phyloP scores from a whole-genome alignment of 2,113 vertebrate genomes.

The Panthera uncia region DNA sequence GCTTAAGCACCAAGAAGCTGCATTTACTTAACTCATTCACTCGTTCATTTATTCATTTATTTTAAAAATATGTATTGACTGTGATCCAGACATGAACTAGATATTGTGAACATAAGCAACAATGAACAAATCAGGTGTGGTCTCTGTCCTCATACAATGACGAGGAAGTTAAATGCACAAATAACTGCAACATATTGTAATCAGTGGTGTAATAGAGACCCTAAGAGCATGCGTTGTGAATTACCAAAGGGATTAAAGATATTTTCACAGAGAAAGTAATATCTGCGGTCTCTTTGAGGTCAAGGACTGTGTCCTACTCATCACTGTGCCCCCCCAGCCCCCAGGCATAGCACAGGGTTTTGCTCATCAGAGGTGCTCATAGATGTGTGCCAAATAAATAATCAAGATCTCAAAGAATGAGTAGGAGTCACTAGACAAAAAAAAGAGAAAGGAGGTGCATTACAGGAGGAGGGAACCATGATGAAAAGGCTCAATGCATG shows the following conservation, averaged over 20 bases:
- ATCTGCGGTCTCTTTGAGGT: not conserved
- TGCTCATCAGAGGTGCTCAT: not conserved
- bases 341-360: not conserved
- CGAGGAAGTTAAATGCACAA: not conserved
- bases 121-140: not conserved
- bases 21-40: not conserved
- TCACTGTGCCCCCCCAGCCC: not conserved
- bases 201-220: not conserved
- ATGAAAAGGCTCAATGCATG: not conserved
- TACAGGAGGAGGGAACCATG: not conserved
- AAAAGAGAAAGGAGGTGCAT: not conserved
- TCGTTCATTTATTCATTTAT: not conserved
- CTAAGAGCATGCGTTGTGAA: not conserved
- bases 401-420: not conserved
- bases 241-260: not conserved
- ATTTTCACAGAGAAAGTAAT: constrained; percentile 4
- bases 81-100: not conserved
- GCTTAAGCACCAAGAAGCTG: not conserved
- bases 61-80: not conserved
- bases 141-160: not conserved
- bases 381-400: not conserved
- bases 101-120: not conserved
- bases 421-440: not conserved
- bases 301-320: not conserved
- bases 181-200: not conserved